Evolutionary conservation across 2,113 vertebrate species (phyloP).

Genomic region (Damaliscus lunatus): DNA sequence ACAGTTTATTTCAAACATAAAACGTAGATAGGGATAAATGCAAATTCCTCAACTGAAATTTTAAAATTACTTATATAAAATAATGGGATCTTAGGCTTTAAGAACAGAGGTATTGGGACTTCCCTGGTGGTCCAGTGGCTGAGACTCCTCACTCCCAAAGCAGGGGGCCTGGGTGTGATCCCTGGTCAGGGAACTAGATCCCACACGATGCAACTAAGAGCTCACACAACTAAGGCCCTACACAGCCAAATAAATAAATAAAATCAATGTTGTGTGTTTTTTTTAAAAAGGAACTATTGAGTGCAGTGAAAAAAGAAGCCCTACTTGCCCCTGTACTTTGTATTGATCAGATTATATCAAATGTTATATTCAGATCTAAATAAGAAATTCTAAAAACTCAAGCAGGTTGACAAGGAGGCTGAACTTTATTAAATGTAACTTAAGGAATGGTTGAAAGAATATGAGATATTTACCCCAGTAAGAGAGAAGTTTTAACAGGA

Average conservation of each 20-base stretch:
- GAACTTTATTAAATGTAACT: conserved; percentile 11
- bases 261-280: background rate
- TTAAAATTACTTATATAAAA: background rate
- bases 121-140: background rate
- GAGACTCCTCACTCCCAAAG: background rate
- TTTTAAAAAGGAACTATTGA: background rate
- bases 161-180: background rate
- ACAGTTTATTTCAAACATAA: conserved; percentile 40
- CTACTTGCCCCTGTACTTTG: background rate
- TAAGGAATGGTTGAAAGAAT: background rate
- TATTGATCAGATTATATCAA: conserved; percentile 1
- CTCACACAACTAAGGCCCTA: background rate
- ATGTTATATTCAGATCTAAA: background rate
- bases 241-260: background rate
- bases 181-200: background rate
- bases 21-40: background rate
- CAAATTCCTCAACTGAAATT: conserved; percentile 12
- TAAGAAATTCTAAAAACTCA: conserved; percentile 14
- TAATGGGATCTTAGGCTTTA: conserved; percentile 18
- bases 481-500: background rate
- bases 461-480: background rate
- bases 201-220: background rate
- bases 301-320: background rate
- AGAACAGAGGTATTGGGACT: background rate
- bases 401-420: background rate